phyloP scores from a whole-genome alignment of 2,888 invertebrate genomes.

The Mystacides longicornis region DNA sequence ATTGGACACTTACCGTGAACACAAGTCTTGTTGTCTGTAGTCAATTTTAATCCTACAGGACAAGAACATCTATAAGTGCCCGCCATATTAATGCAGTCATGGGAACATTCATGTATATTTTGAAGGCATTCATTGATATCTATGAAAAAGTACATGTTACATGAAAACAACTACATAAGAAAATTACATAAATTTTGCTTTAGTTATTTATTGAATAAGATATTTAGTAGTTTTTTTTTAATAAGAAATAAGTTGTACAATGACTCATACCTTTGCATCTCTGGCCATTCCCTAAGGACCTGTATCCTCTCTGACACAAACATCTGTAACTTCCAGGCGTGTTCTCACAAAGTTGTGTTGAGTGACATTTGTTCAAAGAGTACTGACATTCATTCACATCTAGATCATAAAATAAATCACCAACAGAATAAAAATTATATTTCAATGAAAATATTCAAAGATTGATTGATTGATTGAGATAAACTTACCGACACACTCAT shows the following conservation, averaged over 20 bases:
- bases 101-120: constrained; percentile 45
- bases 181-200: not conserved
- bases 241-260: not conserved
- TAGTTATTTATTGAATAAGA: not conserved
- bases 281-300: constrained; percentile 40
- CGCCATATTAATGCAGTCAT: constrained; percentile 53
- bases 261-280: constrained; percentile 39
- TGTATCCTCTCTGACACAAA: constrained; percentile 49
- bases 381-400: constrained; percentile 56
- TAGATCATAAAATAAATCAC: constrained; percentile 30
- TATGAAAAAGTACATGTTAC: no score
- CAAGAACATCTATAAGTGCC: constrained; percentile 58
- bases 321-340: constrained; percentile 53
- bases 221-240: not conserved
- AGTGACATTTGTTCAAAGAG: constrained; percentile 44
- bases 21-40: constrained; percentile 31
- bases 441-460: no score
- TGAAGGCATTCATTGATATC: constrained; percentile 49
- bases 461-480: no score
- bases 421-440: no score
- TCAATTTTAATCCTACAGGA: constrained; percentile 37
- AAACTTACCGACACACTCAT: constrained; percentile 14
- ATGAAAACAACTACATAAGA: not conserved
- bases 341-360: constrained; percentile 52
- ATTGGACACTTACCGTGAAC: constrained; percentile 14